Base-by-base conservation (phyloP, 2,888 invertebrate species). In the Phengaris arion region DNA sequence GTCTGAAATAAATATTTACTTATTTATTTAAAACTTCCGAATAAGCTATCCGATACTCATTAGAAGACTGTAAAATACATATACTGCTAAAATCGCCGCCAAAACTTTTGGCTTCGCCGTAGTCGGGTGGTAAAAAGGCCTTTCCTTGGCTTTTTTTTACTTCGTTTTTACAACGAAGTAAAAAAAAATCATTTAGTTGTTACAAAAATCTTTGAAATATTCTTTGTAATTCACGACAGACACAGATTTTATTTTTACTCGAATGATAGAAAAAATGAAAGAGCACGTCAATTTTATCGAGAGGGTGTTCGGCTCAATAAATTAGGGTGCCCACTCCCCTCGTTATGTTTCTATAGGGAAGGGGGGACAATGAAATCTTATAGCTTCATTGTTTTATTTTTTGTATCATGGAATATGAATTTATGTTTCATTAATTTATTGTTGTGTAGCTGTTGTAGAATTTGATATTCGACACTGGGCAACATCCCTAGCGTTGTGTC, bases 341-440 rank as follows among this genome's bases (percentile, higher is more conserved):
- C 64, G 64, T 64, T 64, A 64, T 13, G 45, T 64, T 64, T 64
- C n/a, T 64, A 64, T 64, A 35, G 64, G 64, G 64, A 9, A 59
- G 59, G 64, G 8, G 52, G 64, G 64, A 64, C 35, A 35, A 64
- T 12, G 35, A 64, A 45, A 64, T 64, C 35, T 64, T 64, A 64
- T 35, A 64, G 35, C 45, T 64, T 64, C 12, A 64, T 64, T 64
- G 22, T 22, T 22, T 22, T 22, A 22, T 12, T 64, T 64, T 35
- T 22, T 45, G 35, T 64, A 45, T 45, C 35, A 35, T 52, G 35
- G 35, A 64, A 45, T 35, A 35, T 64, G 12, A 35, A 35, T 64
- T 64, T 64, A 22, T 57, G 15, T 15, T 57, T 57, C 7, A 2
- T 57, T 59, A 52, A 2, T 15, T 64, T 35, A 35, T 64, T 64